A percentile compares a stretch with the other conserved stretches of the same genome.
These are phyloP conservation scores for Gambusia holbrooki DNA, from an alignment of 2,113 vertebrate genomes.

Conservation along the genomic window DNA sequence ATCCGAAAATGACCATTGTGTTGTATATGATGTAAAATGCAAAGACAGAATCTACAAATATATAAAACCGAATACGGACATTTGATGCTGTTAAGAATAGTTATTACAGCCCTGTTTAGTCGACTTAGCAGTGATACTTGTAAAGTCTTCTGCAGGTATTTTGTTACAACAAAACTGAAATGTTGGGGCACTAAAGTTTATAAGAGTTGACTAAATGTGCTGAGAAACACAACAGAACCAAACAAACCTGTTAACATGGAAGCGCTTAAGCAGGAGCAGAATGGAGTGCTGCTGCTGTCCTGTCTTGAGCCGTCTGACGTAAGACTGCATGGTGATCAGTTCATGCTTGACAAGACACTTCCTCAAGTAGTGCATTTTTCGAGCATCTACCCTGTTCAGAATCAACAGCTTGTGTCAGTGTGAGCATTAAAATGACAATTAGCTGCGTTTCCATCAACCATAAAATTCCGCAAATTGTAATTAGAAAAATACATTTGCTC, in stretches of 20 bases:
- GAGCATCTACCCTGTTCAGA: constrained; percentile 86
- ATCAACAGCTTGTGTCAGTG: constrained; percentile 1
- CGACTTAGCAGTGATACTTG: no score
- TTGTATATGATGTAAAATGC: no score
- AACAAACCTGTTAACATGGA: constrained; percentile 89
- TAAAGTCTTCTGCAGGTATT: no score
- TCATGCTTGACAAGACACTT: constrained; percentile 86
- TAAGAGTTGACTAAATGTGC: not conserved
- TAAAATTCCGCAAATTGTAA: no score
- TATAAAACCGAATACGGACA: no score
- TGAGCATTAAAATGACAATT: not conserved
- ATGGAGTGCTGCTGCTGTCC: constrained; percentile 91
- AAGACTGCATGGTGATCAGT: constrained; percentile 91
- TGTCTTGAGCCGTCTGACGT: constrained; percentile 80
- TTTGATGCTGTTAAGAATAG: no score
- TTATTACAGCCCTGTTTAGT: no score
- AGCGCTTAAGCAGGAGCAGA: constrained; percentile 91
- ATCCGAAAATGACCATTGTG: no score
- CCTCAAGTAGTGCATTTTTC: constrained; percentile 94
- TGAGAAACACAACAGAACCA: not conserved
- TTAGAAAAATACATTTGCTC: no score
- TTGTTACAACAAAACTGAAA: no score
- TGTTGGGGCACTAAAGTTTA: not conserved
- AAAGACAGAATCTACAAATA: no score
- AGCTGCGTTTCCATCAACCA: no score